Base-by-base conservation (phyloP, 2,888 invertebrate genomes). In the Ganaspis brasiliensis region DNA sequence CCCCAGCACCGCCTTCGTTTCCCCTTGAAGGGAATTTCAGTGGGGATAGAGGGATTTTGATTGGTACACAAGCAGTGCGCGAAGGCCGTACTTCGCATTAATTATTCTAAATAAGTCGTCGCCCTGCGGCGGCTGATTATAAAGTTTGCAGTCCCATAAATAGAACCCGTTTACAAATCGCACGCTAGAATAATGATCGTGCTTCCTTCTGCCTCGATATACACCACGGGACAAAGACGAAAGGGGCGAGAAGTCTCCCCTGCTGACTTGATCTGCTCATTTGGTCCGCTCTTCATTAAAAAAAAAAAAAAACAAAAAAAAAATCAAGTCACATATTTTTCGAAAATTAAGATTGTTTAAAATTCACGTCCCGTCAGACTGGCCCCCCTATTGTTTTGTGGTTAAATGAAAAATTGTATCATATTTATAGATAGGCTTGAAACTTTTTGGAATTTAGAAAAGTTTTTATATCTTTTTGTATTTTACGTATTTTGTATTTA, bases 21-120 rank as follows among this genome's bases (percentile, higher is more conserved):
- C 87, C 88, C 87, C 87, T 87, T 83, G 81, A 76, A 6, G 4
- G 0, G 6, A 0, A 0, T 0, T 0, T 3, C 16, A 76, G 89
- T 78, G 84, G 89, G 90, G 86, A 55, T 55, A 2, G 3, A 2
- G 10, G 24, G 4, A 31, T 8, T 6, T 14, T 35, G 82, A 90
- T 90, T 90, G 88, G 90, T 52, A 78, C 74, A 37, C 35, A 79
- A 83, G 84, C 83, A 85, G 88, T 84, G 85, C 78, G 81, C 80
- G 84, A 84, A 87, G 89, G 88, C 78, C 87, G 87, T 82, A 82
- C 85, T 79, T 84, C 76, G 87, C 85, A 89, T 91, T 91, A 90
- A 91, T 91, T 91, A 91, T 91, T 91, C 89, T 89, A 90, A 91
- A 90, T 91, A 89, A 91, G 91, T 91, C 91, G 91, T 91, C 89